Percentiles rank a stretch among this genome's conserved stretches.
These are phyloP conservation scores for Galendromus occidentalis DNA, from an alignment of 1,140 invertebrate species.

Conservation along the genomic window DNA sequence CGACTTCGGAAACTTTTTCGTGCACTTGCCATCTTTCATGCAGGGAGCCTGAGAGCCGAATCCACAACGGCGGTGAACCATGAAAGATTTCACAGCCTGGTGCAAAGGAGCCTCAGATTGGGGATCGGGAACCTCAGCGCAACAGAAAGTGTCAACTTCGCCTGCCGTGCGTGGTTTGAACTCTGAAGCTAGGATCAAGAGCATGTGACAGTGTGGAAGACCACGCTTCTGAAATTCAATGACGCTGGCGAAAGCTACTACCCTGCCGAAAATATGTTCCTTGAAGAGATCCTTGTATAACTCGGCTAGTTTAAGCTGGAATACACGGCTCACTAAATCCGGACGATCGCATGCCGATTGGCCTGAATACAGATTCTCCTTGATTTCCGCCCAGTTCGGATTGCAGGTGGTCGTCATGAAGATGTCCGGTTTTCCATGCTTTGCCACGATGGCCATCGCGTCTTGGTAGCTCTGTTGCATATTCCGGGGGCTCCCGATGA, in stretches of 20 bases:
- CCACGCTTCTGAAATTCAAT: constrained; percentile 29
- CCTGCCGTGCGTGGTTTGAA: constrained; percentile 16
- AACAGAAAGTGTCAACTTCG: constrained; percentile 32
- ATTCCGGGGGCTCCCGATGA: constrained; percentile 25
- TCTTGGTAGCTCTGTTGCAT: constrained; percentile 30
- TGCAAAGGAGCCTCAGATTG: constrained; percentile 26
- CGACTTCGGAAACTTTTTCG: constrained; percentile 13
- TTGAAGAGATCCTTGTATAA: constrained; percentile 15
- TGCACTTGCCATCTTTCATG: constrained; percentile 15
- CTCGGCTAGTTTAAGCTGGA: constrained; percentile 17
- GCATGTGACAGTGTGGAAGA: constrained; percentile 27
- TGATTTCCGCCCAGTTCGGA: constrained; percentile 28
- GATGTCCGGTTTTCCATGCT: constrained; percentile 28
- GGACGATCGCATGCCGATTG: constrained; percentile 21
- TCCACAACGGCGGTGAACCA: constrained; percentile 26
- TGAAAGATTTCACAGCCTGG: constrained; percentile 25
- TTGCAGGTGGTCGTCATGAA: constrained; percentile 35
- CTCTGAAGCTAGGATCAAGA: constrained; percentile 19
- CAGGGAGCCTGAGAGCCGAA: not conserved
- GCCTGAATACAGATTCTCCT: not conserved
- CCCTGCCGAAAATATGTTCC: constrained; percentile 14
- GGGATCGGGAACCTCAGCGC: constrained; percentile 34
- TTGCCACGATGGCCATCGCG: constrained; percentile 31
- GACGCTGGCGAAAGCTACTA: not conserved
- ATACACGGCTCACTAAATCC: constrained; percentile 13